These are phyloP conservation scores for Podotricha telesiphe DNA, from an alignment of 2,888 invertebrate genomes.

Conservation along the genomic window DNA sequence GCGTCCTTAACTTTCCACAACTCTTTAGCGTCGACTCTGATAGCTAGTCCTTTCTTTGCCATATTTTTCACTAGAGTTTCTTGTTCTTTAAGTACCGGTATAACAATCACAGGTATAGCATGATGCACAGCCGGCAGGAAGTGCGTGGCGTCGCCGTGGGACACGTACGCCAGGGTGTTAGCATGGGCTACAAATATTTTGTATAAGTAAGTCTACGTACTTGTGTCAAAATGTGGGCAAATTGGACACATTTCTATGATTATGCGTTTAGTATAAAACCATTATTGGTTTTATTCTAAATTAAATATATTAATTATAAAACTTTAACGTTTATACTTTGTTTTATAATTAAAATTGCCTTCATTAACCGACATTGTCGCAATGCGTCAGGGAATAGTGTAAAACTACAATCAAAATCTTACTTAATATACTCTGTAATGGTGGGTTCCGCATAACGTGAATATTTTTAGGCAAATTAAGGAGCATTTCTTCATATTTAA, in stretches of 20 bases:
- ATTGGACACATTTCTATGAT: too few species aligned
- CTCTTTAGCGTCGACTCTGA: conserved; percentile 52
- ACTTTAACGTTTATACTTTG: too few species aligned
- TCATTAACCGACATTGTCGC: too few species aligned
- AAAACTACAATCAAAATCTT: conserved; percentile 13
- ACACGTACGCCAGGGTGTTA: conserved; percentile 57
- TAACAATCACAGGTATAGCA: conserved; percentile 59
- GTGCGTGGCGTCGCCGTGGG: conserved; percentile 55
- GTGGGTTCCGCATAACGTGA: conserved; percentile 65
- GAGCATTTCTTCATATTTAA: conserved; percentile 58
- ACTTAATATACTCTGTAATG: conserved; percentile 68
- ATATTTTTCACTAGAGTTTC: conserved; percentile 52
- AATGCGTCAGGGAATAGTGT: too few species aligned
- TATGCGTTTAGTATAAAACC: too few species aligned
- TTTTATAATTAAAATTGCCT: too few species aligned
- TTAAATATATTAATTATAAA: too few species aligned
- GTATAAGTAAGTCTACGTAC: too few species aligned
- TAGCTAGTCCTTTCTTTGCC: conserved; percentile 50
- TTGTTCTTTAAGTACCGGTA: conserved; percentile 60
- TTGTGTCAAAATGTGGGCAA: too few species aligned
- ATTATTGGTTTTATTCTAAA: too few species aligned
- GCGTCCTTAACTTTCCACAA: conserved; percentile 54
- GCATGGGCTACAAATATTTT: conserved; percentile 53
- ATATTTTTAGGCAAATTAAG: conserved; percentile 57
- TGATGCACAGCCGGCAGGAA: conserved; percentile 57